These are phyloP conservation scores for Sarcophilus harrisii DNA, from an alignment of 2,797 vertebrate genomes.

Conservation along the genomic window DNA sequence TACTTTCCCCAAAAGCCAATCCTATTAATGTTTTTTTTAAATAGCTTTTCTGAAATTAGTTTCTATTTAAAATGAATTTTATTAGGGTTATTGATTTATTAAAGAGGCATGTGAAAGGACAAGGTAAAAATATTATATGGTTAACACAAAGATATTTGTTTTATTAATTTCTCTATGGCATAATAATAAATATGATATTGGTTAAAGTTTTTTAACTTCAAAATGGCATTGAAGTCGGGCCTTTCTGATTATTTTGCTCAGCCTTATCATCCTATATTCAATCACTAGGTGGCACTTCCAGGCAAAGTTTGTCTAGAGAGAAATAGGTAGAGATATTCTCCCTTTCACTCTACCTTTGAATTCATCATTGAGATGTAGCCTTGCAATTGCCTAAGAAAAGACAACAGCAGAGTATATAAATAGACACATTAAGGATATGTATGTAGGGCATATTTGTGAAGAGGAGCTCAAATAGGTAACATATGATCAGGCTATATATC, in stretches of 20 bases:
- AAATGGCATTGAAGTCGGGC: too few species aligned
- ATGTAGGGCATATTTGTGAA: not conserved
- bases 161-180: constrained; percentile 3
- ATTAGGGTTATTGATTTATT: not conserved
- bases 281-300: not conserved
- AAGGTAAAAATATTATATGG: constrained; percentile 19
- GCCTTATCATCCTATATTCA: not conserved
- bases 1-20: not conserved
- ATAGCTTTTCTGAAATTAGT: constrained; percentile 18
- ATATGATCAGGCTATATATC: not conserved
- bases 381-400: not conserved
- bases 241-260: not conserved
- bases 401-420: not conserved
- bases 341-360: not conserved
- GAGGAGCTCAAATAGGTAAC: not conserved
- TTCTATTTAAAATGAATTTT: constrained; percentile 22
- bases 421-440: not conserved
- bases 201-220: not conserved
- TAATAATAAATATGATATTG: not conserved
- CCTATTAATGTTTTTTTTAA: not conserved
- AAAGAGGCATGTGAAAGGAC: not conserved
- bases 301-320: not conserved
- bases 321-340: too few species aligned
- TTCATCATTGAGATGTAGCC: too few species aligned
- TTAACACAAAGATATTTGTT: constrained; percentile 6